A percentile compares a stretch with the other conserved stretches of the same genome.
phyloP scores from a whole-genome alignment of 2,113 vertebrate species.

The Gopherus flavomarginatus region DNA sequence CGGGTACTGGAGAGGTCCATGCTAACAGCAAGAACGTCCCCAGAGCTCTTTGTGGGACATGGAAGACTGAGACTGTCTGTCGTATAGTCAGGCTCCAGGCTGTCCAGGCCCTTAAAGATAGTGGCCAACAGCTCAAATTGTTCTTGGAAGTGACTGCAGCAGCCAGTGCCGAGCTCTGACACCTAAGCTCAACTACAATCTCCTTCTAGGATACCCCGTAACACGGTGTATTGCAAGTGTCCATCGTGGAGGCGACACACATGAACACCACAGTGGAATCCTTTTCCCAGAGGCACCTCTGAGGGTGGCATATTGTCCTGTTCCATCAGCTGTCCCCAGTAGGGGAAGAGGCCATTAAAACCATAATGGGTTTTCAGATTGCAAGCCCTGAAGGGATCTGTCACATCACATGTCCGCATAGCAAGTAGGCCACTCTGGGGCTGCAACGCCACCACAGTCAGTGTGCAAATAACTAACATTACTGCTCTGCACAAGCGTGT shows the following conservation, averaged over 20 bases:
- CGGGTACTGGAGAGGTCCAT: fast-evolving
- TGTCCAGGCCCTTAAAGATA: not conserved
- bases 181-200: not conserved
- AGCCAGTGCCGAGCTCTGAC: fast-evolving
- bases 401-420: not conserved
- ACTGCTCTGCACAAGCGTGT: fast-evolving
- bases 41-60: no score
- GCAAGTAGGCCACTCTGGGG: not conserved
- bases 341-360: not conserved
- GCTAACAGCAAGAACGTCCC: not conserved
- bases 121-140: not conserved
- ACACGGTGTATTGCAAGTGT: not conserved
- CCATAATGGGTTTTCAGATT: not conserved
- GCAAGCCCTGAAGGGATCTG: not conserved
- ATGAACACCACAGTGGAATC: fast-evolving
- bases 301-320: fast-evolving
- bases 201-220: not conserved
- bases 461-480: not conserved
- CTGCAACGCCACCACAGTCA: not conserved
- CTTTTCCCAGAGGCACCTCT: not conserved
- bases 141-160: not conserved
- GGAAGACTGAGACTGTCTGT: not conserved
- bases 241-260: fast-evolving
- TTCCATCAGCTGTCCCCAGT: not conserved
- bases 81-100: not conserved